Base-by-base conservation (phyloP, 2,888 invertebrate species). In the Gastrophysa polygoni region DNA sequence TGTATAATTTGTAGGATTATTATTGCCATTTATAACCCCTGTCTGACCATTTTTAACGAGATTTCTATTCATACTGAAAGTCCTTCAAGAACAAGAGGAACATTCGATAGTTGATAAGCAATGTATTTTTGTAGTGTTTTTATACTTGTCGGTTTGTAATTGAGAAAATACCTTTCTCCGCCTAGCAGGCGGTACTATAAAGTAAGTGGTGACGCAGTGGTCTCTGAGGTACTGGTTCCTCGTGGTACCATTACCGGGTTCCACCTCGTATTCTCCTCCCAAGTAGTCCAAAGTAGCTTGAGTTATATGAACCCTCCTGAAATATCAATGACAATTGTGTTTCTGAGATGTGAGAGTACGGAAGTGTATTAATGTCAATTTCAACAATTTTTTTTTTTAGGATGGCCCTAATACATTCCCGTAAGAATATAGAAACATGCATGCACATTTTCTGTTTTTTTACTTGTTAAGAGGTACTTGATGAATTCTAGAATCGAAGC, bases 181-280 rank as follows among this genome's bases (percentile, higher is more conserved):
- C 70, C 93, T 87, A 28, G 91, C 89, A 17, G 95, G 92, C 48
- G 95, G 94, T 64, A 94, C 90, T 76, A 96, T 93, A 80, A 96
- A 93, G 82, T 91, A 96, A 0, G 95, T 94, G 69, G 91, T 90
- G 68, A 92, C 89, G 68, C 91, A 91, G 78, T 93, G 91, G 81
- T 95, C 93, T 61, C 92, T 83, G 54, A 94, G 83, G 81, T 93
- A 93, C 56, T 91, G 89, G 79, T 93, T 93, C 62, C 95, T 85
- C 59, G 91, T 89, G 57, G 90, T 89, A 3, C 95, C 95, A 77
- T 91, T 89, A 0, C 93, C 94, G 0, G 92, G 89, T 82, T 96
- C 96, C 62, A 95, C 93, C 80, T 95, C 93, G 80, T 95, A 96
- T 73, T 94, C 93, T 0, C 92, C 94, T 29, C 91, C 92, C 44